Percentiles rank a stretch among this genome's conserved stretches.
These are phyloP conservation scores for Alethe castanea DNA, from an alignment of 2,113 vertebrate species.

Conservation along the genomic window DNA sequence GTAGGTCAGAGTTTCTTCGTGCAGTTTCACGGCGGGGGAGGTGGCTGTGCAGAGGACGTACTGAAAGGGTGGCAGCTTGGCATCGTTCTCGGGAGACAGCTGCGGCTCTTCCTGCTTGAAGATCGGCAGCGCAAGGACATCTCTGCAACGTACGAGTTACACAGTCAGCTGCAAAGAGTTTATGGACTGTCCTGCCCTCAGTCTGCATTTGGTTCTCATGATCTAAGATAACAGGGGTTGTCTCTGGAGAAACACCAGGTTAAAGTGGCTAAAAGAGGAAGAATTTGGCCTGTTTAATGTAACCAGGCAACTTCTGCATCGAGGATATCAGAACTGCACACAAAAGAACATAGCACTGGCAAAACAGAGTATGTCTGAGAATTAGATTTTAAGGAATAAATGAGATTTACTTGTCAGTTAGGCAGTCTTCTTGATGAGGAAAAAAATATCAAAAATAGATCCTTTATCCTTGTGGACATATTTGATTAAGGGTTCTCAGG, in stretches of 20 bases:
- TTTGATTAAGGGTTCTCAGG: neutral
- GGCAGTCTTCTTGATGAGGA: neutral
- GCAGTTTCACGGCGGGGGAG: slow-evolving; percentile 89
- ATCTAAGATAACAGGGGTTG: neutral
- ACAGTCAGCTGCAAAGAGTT: neutral
- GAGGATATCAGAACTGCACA: neutral
- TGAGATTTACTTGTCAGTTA: neutral
- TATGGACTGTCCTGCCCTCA: neutral
- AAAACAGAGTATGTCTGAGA: neutral
- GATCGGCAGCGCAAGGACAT: slow-evolving; percentile 87
- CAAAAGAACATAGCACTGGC: neutral
- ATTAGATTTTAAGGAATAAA: neutral
- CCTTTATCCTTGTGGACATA: neutral
- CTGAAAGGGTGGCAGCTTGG: slow-evolving; percentile 81
- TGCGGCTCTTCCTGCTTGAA: slow-evolving; percentile 86
- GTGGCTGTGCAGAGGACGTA: slow-evolving; percentile 89
- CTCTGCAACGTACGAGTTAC: slow-evolving; percentile 71
- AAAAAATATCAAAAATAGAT: neutral
- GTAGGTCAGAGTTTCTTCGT: slow-evolving; percentile 91
- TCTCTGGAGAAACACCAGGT: neutral
- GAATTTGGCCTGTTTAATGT: neutral
- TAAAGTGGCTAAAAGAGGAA: neutral
- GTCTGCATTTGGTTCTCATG: neutral
- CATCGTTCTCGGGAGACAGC: slow-evolving; percentile 76
- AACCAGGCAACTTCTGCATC: neutral